These are phyloP conservation scores for Polypedilum vanderplanki DNA, from an alignment of 1,140 invertebrate species.

Conservation along the genomic window DNA sequence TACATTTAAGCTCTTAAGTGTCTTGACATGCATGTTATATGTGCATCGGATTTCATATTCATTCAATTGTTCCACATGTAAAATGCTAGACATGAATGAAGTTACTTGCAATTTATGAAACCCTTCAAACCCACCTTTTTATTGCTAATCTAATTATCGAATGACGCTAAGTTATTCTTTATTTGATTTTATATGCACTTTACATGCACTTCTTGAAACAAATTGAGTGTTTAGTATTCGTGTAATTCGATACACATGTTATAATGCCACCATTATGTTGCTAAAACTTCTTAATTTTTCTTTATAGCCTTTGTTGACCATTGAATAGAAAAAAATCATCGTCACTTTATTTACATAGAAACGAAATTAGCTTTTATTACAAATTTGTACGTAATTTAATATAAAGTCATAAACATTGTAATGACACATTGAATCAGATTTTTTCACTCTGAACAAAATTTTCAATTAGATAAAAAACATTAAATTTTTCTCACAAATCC, in stretches of 20 bases:
- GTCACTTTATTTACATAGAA: not conserved
- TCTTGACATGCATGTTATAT: too few relatives aligned
- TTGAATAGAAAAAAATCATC: not conserved
- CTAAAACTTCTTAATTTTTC: too few relatives aligned
- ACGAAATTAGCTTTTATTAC: not conserved
- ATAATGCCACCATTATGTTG: not conserved
- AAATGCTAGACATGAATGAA: too few relatives aligned
- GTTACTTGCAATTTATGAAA: too few relatives aligned
- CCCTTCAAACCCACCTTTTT: too few relatives aligned
- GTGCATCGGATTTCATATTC: too few relatives aligned
- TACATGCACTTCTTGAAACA: slow-evolving; percentile 11
- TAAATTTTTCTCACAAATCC: not conserved
- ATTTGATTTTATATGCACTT: slow-evolving; percentile 15
- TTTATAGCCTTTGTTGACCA: not conserved
- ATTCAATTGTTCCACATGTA: too few relatives aligned
- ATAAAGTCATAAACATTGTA: not conserved
- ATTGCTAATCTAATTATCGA: too few relatives aligned
- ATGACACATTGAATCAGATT: not conserved
- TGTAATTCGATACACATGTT: not conserved
- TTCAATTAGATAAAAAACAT: not conserved
- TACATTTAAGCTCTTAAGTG: too few relatives aligned
- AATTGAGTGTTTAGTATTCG: not conserved
- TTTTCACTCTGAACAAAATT: not conserved
- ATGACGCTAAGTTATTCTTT: not conserved
- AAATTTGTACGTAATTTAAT: not conserved